Evolutionary conservation across 1,140 invertebrate genomes (phyloP).

Genomic region (Nymphalis io): DNA sequence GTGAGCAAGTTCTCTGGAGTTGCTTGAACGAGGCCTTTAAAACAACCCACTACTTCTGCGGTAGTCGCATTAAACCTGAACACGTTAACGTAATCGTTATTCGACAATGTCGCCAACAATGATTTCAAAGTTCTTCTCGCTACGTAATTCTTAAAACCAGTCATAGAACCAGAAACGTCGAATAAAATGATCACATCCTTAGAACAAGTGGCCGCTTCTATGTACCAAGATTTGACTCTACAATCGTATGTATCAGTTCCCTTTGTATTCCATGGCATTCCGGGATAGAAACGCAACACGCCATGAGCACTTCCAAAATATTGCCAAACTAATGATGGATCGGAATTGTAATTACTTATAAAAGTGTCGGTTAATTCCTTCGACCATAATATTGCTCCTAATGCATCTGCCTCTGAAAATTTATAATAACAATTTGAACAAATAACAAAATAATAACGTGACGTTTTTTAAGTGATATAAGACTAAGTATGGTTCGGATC

Average conservation of each 20-base stretch:
- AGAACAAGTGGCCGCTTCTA: slow-evolving; percentile 97
- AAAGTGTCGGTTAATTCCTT: slow-evolving; percentile 92
- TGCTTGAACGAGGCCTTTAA: slow-evolving; percentile 93
- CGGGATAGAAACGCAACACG: slow-evolving; percentile 95
- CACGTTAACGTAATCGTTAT: slow-evolving; percentile 98
- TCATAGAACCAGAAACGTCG: slow-evolving; percentile 99
- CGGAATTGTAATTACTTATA: slow-evolving; percentile 90
- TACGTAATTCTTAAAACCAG: slow-evolving; percentile 87
- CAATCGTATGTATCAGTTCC: slow-evolving; percentile 87
- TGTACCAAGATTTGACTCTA: slow-evolving; percentile 94
- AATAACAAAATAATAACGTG: no score
- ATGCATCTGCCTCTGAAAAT: slow-evolving; percentile 82
- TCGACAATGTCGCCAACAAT: slow-evolving; percentile 96
- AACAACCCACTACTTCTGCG: slow-evolving; percentile 88
- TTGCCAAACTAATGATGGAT: slow-evolving; percentile 96
- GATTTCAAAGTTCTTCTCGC: slow-evolving; percentile 88
- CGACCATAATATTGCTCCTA: slow-evolving; percentile 93
- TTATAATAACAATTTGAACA: background rate
- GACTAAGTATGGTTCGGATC: background rate
- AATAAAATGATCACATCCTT: slow-evolving; percentile 98
- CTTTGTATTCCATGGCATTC: slow-evolving; percentile 82
- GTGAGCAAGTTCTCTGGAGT: slow-evolving; percentile 93
- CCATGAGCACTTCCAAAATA: slow-evolving; percentile 97
- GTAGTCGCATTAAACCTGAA: slow-evolving; percentile 87
- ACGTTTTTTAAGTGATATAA: no score